Evolutionary conservation across 2,888 invertebrate species (phyloP), one percentile per base, ranked within the genome.

Genomic region (Linnaemya vulpina): DNA sequence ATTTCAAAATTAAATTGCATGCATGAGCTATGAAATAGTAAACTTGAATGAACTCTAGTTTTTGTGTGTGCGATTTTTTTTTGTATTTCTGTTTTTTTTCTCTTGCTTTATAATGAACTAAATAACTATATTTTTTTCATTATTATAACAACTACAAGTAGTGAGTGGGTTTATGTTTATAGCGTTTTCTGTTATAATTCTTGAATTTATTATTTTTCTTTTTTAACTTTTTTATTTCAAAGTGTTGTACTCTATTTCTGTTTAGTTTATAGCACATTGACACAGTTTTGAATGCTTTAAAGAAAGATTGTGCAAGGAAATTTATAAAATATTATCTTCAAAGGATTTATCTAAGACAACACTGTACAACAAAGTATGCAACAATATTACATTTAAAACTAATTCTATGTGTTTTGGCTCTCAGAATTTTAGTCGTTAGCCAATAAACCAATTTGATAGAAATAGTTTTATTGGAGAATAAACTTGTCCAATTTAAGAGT

Each of bases 21-120:
- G 63, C 78, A 62, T 75, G 68, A 75, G 70, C 62, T 77, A 77
- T 76, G 76, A 76, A 71, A 76, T 71, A 49, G 70, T 82, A 82
- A 82, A 82, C 82, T 76, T 82, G 82, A 76, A 82, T 82, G 82
- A 82, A 76, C 82, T 82, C 38, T 70, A 25, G 53, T 46, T 55
- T 40, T 40, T 40, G 40, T 40, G 10, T 40, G 40, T 40, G 8
- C 8, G 38, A 1, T 35, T 11, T 8, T 40, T 40, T 5, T 8
- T 10, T 68, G 68, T 58, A 30, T 30, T 8, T 8, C 9, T 30
- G 58, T 35, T 62, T 11, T 43, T 0, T 63, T 22, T 40, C n/a
- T 9, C 65, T 43, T 58, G 46, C 49, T 70, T 68, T 20, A 22
- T 25, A 62, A 17, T 43, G 53, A 53, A 55, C 78, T 71, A 71